phyloP scores from a whole-genome alignment of 2,113 vertebrate species.

The Mohoua ochrocephala region DNA sequence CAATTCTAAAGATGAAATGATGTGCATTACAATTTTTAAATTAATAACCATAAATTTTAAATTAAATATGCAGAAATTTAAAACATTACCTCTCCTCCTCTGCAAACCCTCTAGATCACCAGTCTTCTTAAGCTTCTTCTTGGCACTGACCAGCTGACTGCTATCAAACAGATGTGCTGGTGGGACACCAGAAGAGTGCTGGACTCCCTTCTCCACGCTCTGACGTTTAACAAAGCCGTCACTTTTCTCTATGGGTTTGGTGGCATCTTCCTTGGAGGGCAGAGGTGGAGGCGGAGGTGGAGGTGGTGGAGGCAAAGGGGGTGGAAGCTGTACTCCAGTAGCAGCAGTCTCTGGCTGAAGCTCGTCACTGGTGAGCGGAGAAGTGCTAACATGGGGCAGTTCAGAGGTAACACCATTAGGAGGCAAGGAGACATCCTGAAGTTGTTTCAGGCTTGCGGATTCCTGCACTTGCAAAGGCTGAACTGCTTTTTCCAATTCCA shows the following conservation, averaged over 20 bases:
- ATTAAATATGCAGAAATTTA: not conserved
- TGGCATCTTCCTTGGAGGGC: constrained; percentile 67
- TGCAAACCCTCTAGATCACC: constrained; percentile 84
- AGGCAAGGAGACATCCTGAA: constrained; percentile 73
- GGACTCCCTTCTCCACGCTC: constrained; percentile 66
- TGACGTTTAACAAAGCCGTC: constrained; percentile 57
- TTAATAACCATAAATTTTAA: not conserved
- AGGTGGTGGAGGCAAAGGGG: constrained; percentile 54
- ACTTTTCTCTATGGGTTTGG: constrained; percentile 55
- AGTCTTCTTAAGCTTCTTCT: constrained; percentile 92
- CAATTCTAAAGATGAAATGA: not conserved
- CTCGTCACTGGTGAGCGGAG: constrained; percentile 59
- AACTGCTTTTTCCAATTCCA: constrained; percentile 50
- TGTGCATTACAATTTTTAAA: not conserved
- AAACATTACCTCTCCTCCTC: constrained; percentile 84
- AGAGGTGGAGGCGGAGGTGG: constrained; percentile 64
- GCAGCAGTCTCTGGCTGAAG: constrained; percentile 58
- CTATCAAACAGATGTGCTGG: constrained; percentile 90
- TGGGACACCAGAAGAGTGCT: constrained; percentile 57
- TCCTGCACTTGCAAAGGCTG: constrained; percentile 50
- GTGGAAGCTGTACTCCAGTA: constrained; percentile 42
- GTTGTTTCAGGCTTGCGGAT: constrained; percentile 59
- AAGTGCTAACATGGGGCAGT: constrained; percentile 42
- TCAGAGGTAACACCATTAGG: constrained; percentile 62
- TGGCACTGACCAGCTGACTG: constrained; percentile 90